Conservation (phyloP, 1,140 invertebrate species). For the Contarinia nasturtii region DNA sequence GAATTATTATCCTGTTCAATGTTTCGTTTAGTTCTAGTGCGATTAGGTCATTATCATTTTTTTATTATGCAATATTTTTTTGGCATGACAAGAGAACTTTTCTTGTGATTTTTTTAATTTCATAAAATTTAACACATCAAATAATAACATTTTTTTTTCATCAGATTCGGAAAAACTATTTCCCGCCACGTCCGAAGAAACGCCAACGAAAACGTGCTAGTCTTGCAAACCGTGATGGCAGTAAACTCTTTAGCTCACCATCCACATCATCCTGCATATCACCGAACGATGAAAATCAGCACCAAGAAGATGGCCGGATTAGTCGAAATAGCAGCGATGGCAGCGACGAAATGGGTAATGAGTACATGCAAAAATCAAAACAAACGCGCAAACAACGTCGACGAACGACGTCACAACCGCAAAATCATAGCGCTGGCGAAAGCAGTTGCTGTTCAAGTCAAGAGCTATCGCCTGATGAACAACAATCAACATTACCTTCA, state of each 20-base stretch:
- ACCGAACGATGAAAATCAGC: background rate
- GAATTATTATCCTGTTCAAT: too few relatives aligned
- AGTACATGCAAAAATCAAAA: background rate
- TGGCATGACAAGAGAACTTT: too few relatives aligned
- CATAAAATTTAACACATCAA: too few relatives aligned
- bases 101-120: too few relatives aligned
- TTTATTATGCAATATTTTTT: too few relatives aligned
- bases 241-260: too few relatives aligned
- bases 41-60: too few relatives aligned
- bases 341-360: background rate
- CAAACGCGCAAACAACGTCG: background rate
- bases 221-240: too few relatives aligned
- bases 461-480: background rate
- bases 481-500: background rate
- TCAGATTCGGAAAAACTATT: background rate
- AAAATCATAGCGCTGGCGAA: background rate
- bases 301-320: background rate
- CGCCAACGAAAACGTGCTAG: background rate
- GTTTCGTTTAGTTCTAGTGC: too few relatives aligned
- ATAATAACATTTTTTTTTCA: background rate
- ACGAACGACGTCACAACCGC: background rate
- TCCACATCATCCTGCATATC: too few relatives aligned
- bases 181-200: background rate
- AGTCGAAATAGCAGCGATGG: background rate
- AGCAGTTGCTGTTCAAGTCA: slow-evolving; percentile 1